Base-by-base conservation (phyloP, 2,113 vertebrate species). In the Sorex fumeus region DNA sequence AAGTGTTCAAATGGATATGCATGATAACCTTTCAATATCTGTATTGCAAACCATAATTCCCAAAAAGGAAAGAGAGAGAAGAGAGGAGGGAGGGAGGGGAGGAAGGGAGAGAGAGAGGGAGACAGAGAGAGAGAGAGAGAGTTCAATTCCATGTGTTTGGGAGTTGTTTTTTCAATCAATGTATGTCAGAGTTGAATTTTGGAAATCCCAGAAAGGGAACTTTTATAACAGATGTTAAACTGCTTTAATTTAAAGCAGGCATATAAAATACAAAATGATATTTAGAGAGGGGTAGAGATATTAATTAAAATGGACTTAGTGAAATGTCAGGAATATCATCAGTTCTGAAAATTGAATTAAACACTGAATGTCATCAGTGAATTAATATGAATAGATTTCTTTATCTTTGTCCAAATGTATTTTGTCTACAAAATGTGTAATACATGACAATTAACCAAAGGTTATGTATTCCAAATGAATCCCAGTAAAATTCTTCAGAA, bases 321-420 rank as follows among this genome's bases (percentile, higher is more conserved):
- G 64, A 96, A 95, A 96, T 96, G 91, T 93, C 94, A 94, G n/a
- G 84, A 18, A 92, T 96, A 96, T 92, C 94, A 91, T 91, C 89
- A 66, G 76, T 95, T 92, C 53, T 82, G 80, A 95, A 96, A 95
- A 95, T 82, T 91, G 91, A 96, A 92, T 96, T 96, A 90, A 91
- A 78, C 50, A 34, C 64, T 78, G 91, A 96, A 94, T 97, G 89
- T 95, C 89, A 97, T 53, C 2, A 69, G 64, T 81, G 84, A 94
- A 92, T 95, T 95, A 96, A 94, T 78, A 74, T 84, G 84, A 96
- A 96, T 81, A 87, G 95, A 94, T 45, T 89, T 94, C 95, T 84
- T 92, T 96, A 70, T 89, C 72, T 69, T 62, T 89, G 79, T 87
- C 89, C 81, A 93, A 92, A 92, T 75, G 60, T 87, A 91, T 95